Conservation (phyloP, 1,140 invertebrate species). For the Trichoplusia ni region DNA sequence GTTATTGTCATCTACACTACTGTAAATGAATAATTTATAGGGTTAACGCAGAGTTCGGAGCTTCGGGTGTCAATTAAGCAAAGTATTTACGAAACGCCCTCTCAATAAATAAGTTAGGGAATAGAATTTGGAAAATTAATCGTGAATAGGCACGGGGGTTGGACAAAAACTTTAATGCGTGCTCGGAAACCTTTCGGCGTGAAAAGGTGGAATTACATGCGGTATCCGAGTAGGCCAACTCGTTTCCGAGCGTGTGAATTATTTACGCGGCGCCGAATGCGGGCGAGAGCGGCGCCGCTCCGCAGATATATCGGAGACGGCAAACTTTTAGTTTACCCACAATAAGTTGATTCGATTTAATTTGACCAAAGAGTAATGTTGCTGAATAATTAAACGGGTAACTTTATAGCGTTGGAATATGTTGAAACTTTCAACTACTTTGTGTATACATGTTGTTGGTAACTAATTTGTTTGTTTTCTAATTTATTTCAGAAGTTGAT, state of each 20-base stretch:
- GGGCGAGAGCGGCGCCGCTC: constrained; percentile 33
- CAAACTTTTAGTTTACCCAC: constrained; percentile 59
- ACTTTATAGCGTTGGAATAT: neutral
- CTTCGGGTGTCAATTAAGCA: constrained; percentile 58
- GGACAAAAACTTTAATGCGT: constrained; percentile 75
- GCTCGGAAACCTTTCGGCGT: constrained; percentile 54
- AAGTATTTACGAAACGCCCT: constrained; percentile 61
- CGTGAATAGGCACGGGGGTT: constrained; percentile 55
- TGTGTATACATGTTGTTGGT: too few relatives aligned
- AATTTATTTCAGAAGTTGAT: too few relatives aligned
- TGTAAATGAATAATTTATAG: constrained; percentile 54
- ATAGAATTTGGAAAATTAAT: constrained; percentile 73
- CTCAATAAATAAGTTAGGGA: constrained; percentile 60
- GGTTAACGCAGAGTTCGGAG: constrained; percentile 37
- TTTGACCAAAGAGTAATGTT: constrained; percentile 26
- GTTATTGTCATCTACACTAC: constrained; percentile 38
- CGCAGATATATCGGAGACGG: constrained; percentile 51
- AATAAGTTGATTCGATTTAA: constrained; percentile 42
- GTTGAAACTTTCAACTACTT: too few relatives aligned
- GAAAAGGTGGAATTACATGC: constrained; percentile 73
- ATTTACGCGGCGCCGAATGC: constrained; percentile 63
- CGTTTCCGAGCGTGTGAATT: constrained; percentile 58
- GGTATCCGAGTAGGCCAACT: constrained; percentile 62
- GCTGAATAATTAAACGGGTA: neutral
- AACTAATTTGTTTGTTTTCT: too few relatives aligned